Percentiles rank a stretch among this genome's conserved stretches.
These are phyloP conservation scores for Lordiphosa collinella DNA, from an alignment of 1,140 invertebrate genomes.

Conservation along the genomic window DNA sequence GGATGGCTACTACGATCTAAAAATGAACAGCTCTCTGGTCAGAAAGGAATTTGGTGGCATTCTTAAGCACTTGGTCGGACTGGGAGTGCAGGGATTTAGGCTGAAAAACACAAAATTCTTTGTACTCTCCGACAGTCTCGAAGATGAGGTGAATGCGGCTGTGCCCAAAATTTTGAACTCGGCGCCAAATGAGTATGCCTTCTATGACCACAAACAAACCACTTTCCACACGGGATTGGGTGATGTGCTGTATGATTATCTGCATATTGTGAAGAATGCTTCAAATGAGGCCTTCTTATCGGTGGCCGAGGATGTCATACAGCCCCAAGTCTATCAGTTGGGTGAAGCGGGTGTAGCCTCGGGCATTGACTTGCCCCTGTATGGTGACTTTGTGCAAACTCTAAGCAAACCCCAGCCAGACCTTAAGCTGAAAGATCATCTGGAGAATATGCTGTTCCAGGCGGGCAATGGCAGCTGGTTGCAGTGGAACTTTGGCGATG, in stretches of 20 bases:
- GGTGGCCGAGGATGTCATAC: slow-evolving; percentile 64
- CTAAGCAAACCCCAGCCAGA: slow-evolving; percentile 30
- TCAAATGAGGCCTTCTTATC: slow-evolving; percentile 80
- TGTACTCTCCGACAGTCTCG: slow-evolving; percentile 81
- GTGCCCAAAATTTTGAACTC: slow-evolving; percentile 36
- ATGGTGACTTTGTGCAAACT: slow-evolving; percentile 51
- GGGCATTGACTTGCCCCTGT: slow-evolving; percentile 71
- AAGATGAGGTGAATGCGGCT: slow-evolving; percentile 79
- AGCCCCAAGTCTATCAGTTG: slow-evolving; percentile 48
- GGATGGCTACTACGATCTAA: slow-evolving; percentile 83
- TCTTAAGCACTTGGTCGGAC: slow-evolving; percentile 84
- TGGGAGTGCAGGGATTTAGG: slow-evolving; percentile 88
- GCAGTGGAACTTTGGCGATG: slow-evolving; percentile 67
- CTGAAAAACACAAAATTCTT: slow-evolving; percentile 84
- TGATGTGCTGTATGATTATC: slow-evolving; percentile 83
- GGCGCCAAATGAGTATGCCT: slow-evolving; percentile 81
- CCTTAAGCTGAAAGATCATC: slow-evolving; percentile 35
- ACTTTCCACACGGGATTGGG: slow-evolving; percentile 82
- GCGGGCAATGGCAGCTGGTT: slow-evolving; percentile 57
- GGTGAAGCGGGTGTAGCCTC: slow-evolving; percentile 20
- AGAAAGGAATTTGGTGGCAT: slow-evolving; percentile 84
- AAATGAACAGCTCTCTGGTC: slow-evolving; percentile 83
- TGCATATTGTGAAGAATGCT: slow-evolving; percentile 81
- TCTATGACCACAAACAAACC: slow-evolving; percentile 83
- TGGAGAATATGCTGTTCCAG: slow-evolving; percentile 33